phyloP scores from a whole-genome alignment of 2,113 vertebrate species.

The Tragelaphus scriptus region DNA sequence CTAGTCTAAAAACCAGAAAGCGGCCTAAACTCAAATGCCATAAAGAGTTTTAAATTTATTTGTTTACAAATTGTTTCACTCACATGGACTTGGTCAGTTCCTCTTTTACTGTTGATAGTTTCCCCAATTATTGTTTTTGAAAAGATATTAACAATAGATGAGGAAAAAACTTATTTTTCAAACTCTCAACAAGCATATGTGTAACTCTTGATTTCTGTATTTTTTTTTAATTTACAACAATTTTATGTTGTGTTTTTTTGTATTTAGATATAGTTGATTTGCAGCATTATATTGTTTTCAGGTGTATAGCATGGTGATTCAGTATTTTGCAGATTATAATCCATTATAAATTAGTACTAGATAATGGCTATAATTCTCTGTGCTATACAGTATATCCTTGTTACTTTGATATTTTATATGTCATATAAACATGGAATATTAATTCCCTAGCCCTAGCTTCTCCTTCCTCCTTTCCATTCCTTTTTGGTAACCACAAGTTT shows the following conservation, averaged over 20 bases:
- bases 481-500: neutral
- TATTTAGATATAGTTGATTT: neutral
- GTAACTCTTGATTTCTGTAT: neutral
- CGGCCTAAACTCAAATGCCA: neutral
- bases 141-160: neutral
- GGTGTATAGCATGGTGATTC: neutral
- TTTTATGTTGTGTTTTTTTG: neutral
- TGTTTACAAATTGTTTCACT: neutral
- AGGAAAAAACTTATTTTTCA: neutral
- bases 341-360: neutral
- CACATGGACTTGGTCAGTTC: neutral
- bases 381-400: neutral
- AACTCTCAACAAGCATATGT: neutral
- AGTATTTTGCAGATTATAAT: neutral
- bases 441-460: neutral
- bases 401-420: neutral
- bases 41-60: neutral
- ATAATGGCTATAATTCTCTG: neutral
- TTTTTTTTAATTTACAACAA: neutral
- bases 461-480: neutral
- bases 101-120: neutral
- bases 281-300: neutral
- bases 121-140: neutral
- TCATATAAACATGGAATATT: neutral
- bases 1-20: neutral